Base-by-base conservation (phyloP, 1,140 invertebrate genomes). In the Drosophila rufa region DNA sequence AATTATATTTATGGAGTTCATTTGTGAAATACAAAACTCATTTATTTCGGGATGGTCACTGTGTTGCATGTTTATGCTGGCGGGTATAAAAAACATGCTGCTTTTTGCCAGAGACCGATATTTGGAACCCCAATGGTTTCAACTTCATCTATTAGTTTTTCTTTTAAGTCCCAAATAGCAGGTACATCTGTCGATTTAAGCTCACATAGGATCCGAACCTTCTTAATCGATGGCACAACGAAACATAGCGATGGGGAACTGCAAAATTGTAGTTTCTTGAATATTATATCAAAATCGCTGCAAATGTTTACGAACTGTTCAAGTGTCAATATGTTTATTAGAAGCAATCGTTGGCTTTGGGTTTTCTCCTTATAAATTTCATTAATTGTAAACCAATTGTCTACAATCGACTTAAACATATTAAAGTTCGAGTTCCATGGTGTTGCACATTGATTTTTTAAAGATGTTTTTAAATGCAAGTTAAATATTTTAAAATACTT, bases 371-470 rank as follows among this genome's bases (percentile, higher is more conserved):
- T 46, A 27, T 69, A 50, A 43, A 76, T 53, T 46, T 59, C 22
- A 46, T 69, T 76, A 19, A 76, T 64, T 14, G 15, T 14, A 14
- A 27, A 12, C 60, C 61, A 76, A 65, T 76, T 76, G 22, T 70
- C 60, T n/a, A 66, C 38, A 17, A 76, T 70, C 1, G 60, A 76
- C 25, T 70, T 70, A 30, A 76, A 42, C 67, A 70, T 70, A 8
- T 14, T 30, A 19, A 43, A 65, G 25, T 76, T 55, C 1, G 65
- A 76, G 17, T 76, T n/a, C n/a, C n/a, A n/a, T n/a, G 56, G 27
- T 12, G 73, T 76, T 7, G 53, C 40, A 30, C 66, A 76, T 33
- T 62, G 30, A 6, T 40, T 65, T 69, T 76, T 76, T 22, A 68
- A 30, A 4, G 74, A 46, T 3, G 60, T 76, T 22, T 17, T 4